Percentiles rank a stretch among this genome's conserved stretches.
These are phyloP conservation scores for Cryptoprocta ferox DNA, from an alignment of 2,797 vertebrate genomes.

Conservation along the genomic window DNA sequence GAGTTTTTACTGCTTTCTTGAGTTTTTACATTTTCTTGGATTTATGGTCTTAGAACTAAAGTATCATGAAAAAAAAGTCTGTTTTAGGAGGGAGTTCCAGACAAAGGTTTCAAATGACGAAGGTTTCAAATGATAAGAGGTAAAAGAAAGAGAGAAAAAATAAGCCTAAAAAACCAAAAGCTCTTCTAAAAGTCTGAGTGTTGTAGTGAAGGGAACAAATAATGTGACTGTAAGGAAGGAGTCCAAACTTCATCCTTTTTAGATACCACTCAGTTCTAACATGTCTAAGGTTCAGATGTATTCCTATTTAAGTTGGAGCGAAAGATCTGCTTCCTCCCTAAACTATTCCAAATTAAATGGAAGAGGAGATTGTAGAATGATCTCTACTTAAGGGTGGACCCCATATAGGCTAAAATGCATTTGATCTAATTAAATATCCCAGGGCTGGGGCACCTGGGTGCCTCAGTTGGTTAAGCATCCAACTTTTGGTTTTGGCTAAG, in stretches of 20 bases:
- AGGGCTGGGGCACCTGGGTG: not conserved
- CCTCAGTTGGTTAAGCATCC: too few relatives aligned
- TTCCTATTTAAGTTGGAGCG: not conserved
- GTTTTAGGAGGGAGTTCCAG: not conserved
- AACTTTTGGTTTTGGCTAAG: too few relatives aligned
- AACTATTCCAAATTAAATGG: not conserved
- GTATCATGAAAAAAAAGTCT: not conserved
- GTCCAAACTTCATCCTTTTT: not conserved
- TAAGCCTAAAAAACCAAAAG: not conserved
- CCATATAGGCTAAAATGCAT: not conserved
- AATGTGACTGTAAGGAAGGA: not conserved
- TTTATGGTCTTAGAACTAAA: not conserved
- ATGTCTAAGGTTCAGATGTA: not conserved
- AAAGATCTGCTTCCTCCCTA: not conserved
- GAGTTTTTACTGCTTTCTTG: not conserved
- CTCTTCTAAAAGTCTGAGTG: not conserved
- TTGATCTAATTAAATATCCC: not conserved
- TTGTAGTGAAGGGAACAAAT: not conserved
- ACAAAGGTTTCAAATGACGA: not conserved
- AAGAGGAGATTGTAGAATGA: not conserved
- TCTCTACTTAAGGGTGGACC: not conserved
- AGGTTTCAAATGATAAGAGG: not conserved
- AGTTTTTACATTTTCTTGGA: not conserved
- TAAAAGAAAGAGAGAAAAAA: not conserved
- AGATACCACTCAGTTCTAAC: not conserved